Base-by-base conservation (phyloP, 2,797 vertebrate species). In the Lemur catta region DNA sequence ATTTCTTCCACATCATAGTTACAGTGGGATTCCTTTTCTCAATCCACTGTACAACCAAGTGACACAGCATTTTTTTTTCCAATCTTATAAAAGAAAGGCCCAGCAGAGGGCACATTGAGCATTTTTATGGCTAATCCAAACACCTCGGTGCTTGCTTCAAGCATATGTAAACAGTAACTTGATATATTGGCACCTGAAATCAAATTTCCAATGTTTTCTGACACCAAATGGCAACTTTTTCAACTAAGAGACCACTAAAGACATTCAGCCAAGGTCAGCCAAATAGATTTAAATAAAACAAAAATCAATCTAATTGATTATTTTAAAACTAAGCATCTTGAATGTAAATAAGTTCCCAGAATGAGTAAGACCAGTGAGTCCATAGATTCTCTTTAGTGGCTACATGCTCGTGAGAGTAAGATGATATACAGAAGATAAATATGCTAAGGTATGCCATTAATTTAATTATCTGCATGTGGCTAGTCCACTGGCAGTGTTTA, bases 251-350 rank as follows among this genome's bases (percentile, higher is more conserved):
- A 95, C 94, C 84, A 97, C 75, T 17, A 90, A 96, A 96, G 38
- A 84, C 89, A 82, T 35, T 93, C 85, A 74, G 80, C 46, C 67
- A 95, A 96, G 84, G 88, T 97, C 92, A 97, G 63, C 84, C 90
- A 94, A 94, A 92, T 28, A 91, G 55, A 88, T 93, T 93, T 96
- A 81, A 96, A 95, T 80, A 89, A 82, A 97, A 95, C 55, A 91
- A 96, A 97, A 95, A 94, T 95, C 84, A 85, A 96, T 91, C 46
- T 69, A 95, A 93, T 71, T 96, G 94, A 93, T 93, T 97, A 92
- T 59, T 93, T 97, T 94, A 81, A 97, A 96, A 94, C 38, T 86
- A 97, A 63, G 57, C 55, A 89, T 84, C 80, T 94, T 95, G 90
- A 97, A 91, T 95, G 52, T 92, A 67, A 95, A 93, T 93, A 94